These are phyloP conservation scores for Creontiades dilutus DNA, from an alignment of 2,888 invertebrate species.

Conservation along the genomic window DNA sequence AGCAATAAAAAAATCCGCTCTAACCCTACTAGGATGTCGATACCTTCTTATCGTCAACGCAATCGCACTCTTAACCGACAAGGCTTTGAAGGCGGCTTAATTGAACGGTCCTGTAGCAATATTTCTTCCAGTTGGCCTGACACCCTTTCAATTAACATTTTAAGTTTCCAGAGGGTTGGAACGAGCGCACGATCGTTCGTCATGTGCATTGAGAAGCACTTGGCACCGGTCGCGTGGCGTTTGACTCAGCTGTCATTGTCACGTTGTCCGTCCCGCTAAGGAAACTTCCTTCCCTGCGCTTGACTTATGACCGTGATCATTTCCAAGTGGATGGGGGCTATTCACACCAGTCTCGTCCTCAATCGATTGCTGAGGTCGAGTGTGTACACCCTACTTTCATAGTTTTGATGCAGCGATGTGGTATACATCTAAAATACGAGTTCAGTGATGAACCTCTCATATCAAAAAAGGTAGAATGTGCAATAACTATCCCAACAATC, in stretches of 20 bases:
- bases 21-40: background rate
- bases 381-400: background rate
- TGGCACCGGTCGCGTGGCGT: slow-evolving; percentile 65
- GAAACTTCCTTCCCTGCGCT: slow-evolving; percentile 61
- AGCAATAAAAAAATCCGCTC: slow-evolving; percentile 48
- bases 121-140: slow-evolving; percentile 67
- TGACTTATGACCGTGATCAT: slow-evolving; percentile 58
- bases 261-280: slow-evolving; percentile 46
- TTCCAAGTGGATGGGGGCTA: background rate
- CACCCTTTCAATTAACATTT: slow-evolving; percentile 70
- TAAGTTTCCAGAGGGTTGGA: slow-evolving; percentile 37
- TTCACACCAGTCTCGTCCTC: background rate
- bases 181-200: slow-evolving; percentile 53
- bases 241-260: slow-evolving; percentile 67
- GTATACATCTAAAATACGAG: too few species aligned
- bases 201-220: slow-evolving; percentile 59
- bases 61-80: slow-evolving; percentile 24
- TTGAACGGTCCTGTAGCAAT: slow-evolving; percentile 66
- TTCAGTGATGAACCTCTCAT: too few species aligned
- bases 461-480: too few species aligned
- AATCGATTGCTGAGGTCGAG: background rate
- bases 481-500: too few species aligned
- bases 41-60: background rate
- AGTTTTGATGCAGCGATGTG: background rate
- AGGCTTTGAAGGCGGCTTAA: slow-evolving; percentile 43